Conservation (phyloP, 2,888 invertebrate species). For the Conops quadrifasciatus region DNA sequence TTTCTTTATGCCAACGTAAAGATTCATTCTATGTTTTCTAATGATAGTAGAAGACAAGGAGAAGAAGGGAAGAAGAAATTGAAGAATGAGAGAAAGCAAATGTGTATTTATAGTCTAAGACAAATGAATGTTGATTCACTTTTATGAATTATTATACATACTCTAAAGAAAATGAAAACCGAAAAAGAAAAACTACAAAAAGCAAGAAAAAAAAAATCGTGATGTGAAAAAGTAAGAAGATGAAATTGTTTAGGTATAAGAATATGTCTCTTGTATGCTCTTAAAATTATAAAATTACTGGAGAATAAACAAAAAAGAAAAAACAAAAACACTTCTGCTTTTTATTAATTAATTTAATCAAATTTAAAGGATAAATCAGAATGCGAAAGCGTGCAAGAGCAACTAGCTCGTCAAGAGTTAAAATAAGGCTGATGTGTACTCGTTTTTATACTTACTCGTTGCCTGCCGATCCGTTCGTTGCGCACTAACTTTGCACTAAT, state of each 20-base stretch:
- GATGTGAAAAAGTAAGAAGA: constrained; percentile 16
- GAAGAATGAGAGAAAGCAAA: constrained; percentile 18
- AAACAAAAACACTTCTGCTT: constrained; percentile 20
- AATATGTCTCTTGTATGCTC: constrained; percentile 36
- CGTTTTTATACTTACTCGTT: too few species aligned
- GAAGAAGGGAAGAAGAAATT: neutral
- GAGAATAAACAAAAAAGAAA: constrained; percentile 32
- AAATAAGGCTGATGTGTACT: too few species aligned
- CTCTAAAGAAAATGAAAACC: constrained; percentile 13
- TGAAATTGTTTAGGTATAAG: constrained; percentile 11
- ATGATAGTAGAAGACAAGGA: neutral
- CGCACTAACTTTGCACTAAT: too few species aligned
- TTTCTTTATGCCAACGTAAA: neutral
- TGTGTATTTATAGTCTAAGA: constrained; percentile 37
- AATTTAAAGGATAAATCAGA: too few species aligned
- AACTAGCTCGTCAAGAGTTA: too few species aligned
- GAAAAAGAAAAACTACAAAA: constrained; percentile 15
- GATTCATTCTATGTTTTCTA: neutral
- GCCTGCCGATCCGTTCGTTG: too few species aligned
- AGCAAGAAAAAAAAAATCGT: constrained; percentile 15
- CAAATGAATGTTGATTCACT: constrained; percentile 32
- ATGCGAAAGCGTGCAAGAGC: too few species aligned
- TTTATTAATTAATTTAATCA: neutral
- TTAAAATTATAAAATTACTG: constrained; percentile 34
- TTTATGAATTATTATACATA: constrained; percentile 32